Percentiles rank a stretch among this genome's conserved stretches.
These are phyloP conservation scores for Rhegmatorhina hoffmannsi DNA, from an alignment of 2,113 vertebrate species.

Conservation along the genomic window DNA sequence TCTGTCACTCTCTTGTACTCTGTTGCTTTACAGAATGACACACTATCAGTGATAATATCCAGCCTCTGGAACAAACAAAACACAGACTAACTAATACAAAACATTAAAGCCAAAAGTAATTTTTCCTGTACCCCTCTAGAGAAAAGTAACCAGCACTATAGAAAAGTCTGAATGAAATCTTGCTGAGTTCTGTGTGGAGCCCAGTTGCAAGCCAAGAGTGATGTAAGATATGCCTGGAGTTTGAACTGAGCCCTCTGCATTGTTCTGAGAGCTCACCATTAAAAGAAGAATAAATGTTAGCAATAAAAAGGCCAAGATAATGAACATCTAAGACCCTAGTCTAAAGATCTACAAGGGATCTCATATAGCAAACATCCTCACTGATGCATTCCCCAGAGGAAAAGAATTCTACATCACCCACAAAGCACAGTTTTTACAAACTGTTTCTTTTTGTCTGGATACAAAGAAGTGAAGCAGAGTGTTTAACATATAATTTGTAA, in stretches of 20 bases:
- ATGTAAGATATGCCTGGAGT: neutral
- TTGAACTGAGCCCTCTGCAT: neutral
- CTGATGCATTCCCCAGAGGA: neutral
- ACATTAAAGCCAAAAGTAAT: neutral
- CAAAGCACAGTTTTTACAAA: neutral
- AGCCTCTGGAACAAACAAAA: neutral
- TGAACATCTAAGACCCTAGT: neutral
- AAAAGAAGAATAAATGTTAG: neutral
- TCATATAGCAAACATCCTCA: neutral
- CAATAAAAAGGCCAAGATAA: slow-evolving; percentile 2
- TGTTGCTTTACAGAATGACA: neutral
- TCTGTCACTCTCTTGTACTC: neutral
- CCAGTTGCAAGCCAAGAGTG: neutral
- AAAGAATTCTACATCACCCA: neutral
- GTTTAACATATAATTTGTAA: neutral
- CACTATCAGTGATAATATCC: neutral
- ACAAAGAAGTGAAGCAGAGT: neutral
- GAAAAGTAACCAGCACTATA: neutral
- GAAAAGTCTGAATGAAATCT: slow-evolving; percentile 3
- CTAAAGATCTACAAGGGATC: neutral
- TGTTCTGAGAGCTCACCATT: neutral
- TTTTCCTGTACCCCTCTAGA: neutral
- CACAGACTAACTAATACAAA: neutral
- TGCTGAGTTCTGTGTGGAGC: neutral
- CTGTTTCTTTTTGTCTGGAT: neutral